These are phyloP conservation scores for Sebastes wilsoni DNA, from an alignment of 2,797 vertebrate genomes.

Conservation along the genomic window DNA sequence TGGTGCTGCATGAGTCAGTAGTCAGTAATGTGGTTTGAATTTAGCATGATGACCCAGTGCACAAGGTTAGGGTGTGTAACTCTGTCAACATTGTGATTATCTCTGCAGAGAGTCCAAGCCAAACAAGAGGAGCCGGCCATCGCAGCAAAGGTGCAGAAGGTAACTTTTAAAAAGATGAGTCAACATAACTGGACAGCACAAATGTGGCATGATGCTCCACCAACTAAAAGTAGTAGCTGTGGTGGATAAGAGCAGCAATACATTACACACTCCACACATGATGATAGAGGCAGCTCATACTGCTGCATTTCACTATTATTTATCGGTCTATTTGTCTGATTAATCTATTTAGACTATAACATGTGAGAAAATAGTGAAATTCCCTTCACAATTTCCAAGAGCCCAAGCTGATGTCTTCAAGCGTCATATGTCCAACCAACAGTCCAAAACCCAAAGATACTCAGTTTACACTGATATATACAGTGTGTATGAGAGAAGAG, in stretches of 20 bases:
- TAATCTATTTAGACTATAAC: neutral
- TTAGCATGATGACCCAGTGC: neutral
- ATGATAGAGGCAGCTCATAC: neutral
- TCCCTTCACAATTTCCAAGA: neutral
- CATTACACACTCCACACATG: neutral
- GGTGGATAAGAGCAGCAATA: neutral
- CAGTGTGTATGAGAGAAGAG: neutral
- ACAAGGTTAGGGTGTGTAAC: neutral
- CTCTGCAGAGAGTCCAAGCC: constrained; percentile 40
- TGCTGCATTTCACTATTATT: neutral
- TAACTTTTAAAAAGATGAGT: neutral
- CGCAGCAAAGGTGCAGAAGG: constrained; percentile 53
- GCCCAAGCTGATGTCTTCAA: neutral
- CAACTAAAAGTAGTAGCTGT: neutral
- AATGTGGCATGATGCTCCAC: neutral
- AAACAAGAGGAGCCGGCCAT: constrained; percentile 3
- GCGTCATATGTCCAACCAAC: neutral
- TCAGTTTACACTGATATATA: neutral
- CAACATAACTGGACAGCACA: neutral
- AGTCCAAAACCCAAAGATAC: neutral
- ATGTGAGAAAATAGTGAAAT: neutral
- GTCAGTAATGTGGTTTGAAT: neutral
- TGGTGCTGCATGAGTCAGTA: neutral
- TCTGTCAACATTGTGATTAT: neutral
- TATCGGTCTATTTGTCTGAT: neutral